These are phyloP conservation scores for Notarius lentiginosus DNA, from an alignment of 2,113 vertebrate species.

Conservation along the genomic window DNA sequence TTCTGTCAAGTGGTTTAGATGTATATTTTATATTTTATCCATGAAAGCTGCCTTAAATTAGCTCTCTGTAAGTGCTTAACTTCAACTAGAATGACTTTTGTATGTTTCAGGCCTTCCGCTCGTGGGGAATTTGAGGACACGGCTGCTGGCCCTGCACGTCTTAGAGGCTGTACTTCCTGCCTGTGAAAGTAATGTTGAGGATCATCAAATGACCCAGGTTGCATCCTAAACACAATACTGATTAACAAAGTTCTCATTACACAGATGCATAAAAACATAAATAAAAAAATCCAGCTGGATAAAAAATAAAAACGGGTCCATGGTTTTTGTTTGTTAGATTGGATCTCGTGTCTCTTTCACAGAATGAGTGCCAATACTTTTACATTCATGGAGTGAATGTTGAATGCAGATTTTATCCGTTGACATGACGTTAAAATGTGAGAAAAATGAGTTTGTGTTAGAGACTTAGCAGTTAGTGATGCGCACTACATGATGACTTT, in stretches of 20 bases:
- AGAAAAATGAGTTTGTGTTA: not conserved
- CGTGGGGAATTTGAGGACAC: conserved; percentile 93
- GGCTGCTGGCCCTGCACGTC: conserved; percentile 92
- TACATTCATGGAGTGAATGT: not conserved
- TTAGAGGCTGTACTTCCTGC: conserved; percentile 96
- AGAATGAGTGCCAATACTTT: not conserved
- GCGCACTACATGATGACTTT: not conserved
- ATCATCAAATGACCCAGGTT: conserved; percentile 94
- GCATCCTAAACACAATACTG: not conserved
- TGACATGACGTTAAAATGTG: too few species aligned
- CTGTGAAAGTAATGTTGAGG: conserved; percentile 89
- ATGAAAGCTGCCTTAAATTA: not conserved
- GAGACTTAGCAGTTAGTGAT: not conserved
- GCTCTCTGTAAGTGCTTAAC: not conserved
- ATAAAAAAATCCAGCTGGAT: not conserved
- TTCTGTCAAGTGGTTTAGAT: not conserved
- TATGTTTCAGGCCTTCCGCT: conserved; percentile 82
- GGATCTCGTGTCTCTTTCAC: not conserved
- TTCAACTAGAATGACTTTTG: not conserved
- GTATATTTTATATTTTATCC: not conserved
- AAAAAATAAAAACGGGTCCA: not conserved
- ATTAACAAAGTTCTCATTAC: too few species aligned
- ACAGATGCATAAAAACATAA: not conserved
- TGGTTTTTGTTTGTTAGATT: not conserved
- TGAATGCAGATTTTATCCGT: too few species aligned